Percentiles rank a stretch among this genome's conserved stretches.
Evolutionary conservation across 2,113 vertebrate species (phyloP).

Genomic region (Calonectris borealis): DNA sequence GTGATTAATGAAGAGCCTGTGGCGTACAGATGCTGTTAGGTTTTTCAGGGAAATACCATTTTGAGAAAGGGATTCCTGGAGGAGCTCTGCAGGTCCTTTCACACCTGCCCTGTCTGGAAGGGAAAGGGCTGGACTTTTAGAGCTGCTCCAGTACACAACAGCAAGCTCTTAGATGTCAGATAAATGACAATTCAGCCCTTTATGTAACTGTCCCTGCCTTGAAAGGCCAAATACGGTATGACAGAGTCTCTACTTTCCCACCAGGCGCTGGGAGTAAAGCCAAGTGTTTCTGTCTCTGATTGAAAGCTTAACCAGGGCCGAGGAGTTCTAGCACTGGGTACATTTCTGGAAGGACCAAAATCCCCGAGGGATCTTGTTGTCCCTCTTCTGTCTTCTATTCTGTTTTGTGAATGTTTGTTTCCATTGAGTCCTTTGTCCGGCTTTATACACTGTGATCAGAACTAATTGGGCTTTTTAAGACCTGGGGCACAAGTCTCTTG

Average conservation of each 20-base stretch:
- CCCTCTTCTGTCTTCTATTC: background rate
- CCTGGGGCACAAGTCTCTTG: background rate
- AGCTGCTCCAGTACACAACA: background rate
- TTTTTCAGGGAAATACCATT: background rate
- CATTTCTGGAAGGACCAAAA: background rate
- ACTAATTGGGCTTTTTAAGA: background rate
- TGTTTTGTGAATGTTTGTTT: background rate
- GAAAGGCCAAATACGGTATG: background rate
- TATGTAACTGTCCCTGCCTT: background rate
- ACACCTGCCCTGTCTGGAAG: background rate
- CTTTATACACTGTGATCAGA: background rate
- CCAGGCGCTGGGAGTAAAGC: background rate
- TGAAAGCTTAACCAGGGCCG: background rate
- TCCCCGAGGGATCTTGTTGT: background rate
- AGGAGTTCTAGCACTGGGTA: background rate
- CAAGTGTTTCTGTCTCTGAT: background rate
- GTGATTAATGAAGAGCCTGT: background rate
- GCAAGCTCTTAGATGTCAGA: background rate
- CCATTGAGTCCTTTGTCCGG: background rate
- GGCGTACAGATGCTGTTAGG: background rate
- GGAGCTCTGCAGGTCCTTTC: background rate
- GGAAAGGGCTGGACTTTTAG: background rate
- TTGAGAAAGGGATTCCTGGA: background rate
- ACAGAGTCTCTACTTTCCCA: background rate
- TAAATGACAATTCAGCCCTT: slow-evolving; percentile 1